Evolutionary conservation across 2,888 invertebrate species (phyloP).

Genomic region (Scaptomyza reducta): DNA sequence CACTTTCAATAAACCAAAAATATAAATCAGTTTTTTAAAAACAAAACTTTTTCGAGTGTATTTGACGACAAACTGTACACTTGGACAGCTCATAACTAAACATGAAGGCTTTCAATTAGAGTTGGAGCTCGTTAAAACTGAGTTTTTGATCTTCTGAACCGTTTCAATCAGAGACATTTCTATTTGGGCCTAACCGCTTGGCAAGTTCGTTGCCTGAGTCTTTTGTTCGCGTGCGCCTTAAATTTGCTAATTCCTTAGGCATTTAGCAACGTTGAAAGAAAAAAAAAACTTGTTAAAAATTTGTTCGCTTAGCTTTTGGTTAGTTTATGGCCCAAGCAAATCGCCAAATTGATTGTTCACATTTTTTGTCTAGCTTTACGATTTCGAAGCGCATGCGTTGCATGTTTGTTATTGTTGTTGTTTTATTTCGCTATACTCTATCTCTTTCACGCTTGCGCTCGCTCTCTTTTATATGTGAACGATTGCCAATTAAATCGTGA

Average conservation of each 20-base stretch:
- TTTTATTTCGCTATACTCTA: no score
- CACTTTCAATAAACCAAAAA: no score
- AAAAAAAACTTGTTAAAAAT: conserved; percentile 73
- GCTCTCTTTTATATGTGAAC: conserved; percentile 1
- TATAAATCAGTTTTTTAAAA: no score
- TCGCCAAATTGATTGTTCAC: conserved; percentile 74
- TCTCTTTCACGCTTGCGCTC: not conserved
- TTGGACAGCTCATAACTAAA: not conserved
- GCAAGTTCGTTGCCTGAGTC: conserved; percentile 62
- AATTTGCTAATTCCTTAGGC: conserved; percentile 62
- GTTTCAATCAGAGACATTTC: conserved; percentile 27
- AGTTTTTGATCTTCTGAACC: conserved; percentile 8
- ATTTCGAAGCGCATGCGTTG: conserved; percentile 65
- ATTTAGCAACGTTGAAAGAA: conserved; percentile 52
- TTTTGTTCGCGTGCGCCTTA: conserved; percentile 58
- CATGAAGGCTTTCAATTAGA: conserved; percentile 1
- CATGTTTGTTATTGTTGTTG: conserved; percentile 27
- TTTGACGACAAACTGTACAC: not conserved
- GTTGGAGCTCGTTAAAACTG: conserved; percentile 6
- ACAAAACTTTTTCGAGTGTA: not conserved
- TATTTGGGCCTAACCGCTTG: conserved; percentile 8
- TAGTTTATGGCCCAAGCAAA: conserved; percentile 55
- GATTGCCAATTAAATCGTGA: conserved; percentile 62
- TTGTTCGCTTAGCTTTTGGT: conserved; percentile 57
- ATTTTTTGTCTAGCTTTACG: conserved; percentile 61